phyloP scores from a whole-genome alignment of 2,113 vertebrate genomes.

The Alectura lathami region DNA sequence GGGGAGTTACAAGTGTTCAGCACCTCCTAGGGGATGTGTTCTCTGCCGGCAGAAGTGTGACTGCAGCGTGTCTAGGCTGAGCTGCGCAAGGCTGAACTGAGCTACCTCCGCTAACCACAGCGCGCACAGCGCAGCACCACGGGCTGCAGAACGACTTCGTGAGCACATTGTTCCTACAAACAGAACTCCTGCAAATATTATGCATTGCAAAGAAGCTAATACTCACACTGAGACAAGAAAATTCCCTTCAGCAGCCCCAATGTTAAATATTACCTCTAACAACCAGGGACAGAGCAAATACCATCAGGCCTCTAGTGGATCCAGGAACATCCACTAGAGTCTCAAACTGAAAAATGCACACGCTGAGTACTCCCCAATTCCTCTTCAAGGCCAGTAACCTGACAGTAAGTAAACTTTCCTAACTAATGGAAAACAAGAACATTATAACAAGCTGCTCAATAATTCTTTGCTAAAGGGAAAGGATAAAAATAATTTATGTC shows the following conservation, averaged over 20 bases:
- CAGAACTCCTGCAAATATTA: neutral
- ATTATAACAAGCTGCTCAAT: neutral
- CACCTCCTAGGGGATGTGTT: neutral
- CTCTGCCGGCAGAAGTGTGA: neutral
- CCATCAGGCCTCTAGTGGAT: neutral
- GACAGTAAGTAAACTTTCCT: slow-evolving; percentile 3
- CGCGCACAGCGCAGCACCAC: fast-evolving
- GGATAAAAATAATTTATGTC: slow-evolving; percentile 31
- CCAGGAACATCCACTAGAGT: neutral
- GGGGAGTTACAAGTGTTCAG: neutral
- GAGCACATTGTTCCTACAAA: neutral
- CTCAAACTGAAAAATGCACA: neutral
- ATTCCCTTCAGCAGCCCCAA: neutral
- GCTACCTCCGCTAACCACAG: neutral
- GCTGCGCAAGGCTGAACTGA: fast-evolving
- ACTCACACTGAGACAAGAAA: neutral
- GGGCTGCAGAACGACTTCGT: neutral
- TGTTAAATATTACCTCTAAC: neutral
- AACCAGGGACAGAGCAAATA: neutral
- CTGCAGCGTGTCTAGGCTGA: neutral
- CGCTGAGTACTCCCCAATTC: neutral
- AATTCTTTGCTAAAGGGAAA: slow-evolving; percentile 15
- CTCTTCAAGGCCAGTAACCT: neutral
- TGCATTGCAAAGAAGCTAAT: neutral
- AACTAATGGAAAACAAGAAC: slow-evolving; percentile 31